A percentile compares a stretch with the other conserved stretches of the same genome.
These are phyloP conservation scores for Actinia tenebrosa DNA, from an alignment of 64 coral and sea anemone genomes.

Conservation along the genomic window DNA sequence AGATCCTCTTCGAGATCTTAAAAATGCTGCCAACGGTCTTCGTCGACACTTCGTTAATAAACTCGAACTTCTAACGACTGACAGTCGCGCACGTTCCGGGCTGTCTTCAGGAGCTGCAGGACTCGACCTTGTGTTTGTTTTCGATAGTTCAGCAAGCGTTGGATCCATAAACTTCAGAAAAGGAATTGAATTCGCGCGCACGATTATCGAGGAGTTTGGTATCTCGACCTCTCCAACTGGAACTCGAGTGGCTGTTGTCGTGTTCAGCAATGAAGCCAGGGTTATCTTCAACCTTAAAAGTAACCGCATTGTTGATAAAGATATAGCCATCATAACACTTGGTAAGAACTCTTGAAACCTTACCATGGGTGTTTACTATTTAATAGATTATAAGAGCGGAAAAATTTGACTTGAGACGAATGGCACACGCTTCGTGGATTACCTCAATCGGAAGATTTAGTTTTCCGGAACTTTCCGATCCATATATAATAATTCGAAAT, in stretches of 20 bases:
- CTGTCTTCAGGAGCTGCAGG: slow-evolving; percentile 93
- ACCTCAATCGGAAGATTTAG: too few species aligned
- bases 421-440: too few species aligned
- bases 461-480: too few species aligned
- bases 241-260: slow-evolving; percentile 83
- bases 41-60: slow-evolving; percentile 88
- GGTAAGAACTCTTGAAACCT: slow-evolving; percentile 36
- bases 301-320: slow-evolving; percentile 65
- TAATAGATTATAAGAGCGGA: too few species aligned
- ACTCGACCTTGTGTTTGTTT: slow-evolving; percentile 89
- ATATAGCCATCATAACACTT: slow-evolving; percentile 41
- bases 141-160: slow-evolving; percentile 96
- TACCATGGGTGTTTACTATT: too few species aligned
- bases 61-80: slow-evolving; percentile 64
- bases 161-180: slow-evolving; percentile 72
- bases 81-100: slow-evolving; percentile 80
- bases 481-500: too few species aligned
- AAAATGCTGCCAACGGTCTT: slow-evolving; percentile 55
- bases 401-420: too few species aligned
- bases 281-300: slow-evolving; percentile 75
- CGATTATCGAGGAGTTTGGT: slow-evolving; percentile 95
- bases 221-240: slow-evolving; percentile 67
- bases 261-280: slow-evolving; percentile 56
- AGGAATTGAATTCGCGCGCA: slow-evolving; percentile 84
- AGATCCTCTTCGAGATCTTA: slow-evolving; percentile 81